Conservation (phyloP, 2,888 invertebrate genomes). For the Drosophila quasianomalipes region DNA sequence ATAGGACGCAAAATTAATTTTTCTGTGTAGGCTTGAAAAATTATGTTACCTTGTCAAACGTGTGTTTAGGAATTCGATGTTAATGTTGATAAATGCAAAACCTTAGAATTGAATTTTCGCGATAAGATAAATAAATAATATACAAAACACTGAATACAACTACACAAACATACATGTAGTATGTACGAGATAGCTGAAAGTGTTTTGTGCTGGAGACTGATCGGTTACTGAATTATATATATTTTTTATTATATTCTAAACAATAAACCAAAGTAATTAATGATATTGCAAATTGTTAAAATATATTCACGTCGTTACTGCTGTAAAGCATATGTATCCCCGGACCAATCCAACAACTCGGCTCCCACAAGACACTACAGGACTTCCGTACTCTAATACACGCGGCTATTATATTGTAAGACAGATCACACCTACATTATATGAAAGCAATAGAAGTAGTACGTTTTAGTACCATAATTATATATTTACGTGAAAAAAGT, state of each 20-base stretch:
- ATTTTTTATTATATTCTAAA: slow-evolving; percentile 2
- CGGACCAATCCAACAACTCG: slow-evolving; percentile 9
- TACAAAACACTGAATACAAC: slow-evolving; percentile 34
- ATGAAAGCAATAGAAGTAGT: slow-evolving; percentile 46
- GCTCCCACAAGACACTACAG: slow-evolving; percentile 31
- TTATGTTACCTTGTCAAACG: slow-evolving; percentile 6
- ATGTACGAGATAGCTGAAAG: slow-evolving; percentile 29
- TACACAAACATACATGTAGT: slow-evolving; percentile 17
- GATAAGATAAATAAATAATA: slow-evolving; percentile 51
- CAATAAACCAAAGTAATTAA: slow-evolving; percentile 21
- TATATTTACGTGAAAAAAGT: slow-evolving; percentile 31
- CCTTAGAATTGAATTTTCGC: slow-evolving; percentile 19
- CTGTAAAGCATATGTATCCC: slow-evolving; percentile 18
- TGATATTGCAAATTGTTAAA: slow-evolving; percentile 16
- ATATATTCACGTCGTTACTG: background rate
- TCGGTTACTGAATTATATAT: slow-evolving; percentile 43
- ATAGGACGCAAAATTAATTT: slow-evolving; percentile 19
- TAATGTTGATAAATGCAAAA: slow-evolving; percentile 39
- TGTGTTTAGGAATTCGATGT: slow-evolving; percentile 29
- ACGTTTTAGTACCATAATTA: slow-evolving; percentile 71
- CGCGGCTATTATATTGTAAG: slow-evolving; percentile 40
- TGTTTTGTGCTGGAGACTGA: slow-evolving; percentile 74
- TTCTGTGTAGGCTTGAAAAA: slow-evolving; percentile 16
- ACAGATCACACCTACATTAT: slow-evolving; percentile 10
- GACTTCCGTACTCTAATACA: slow-evolving; percentile 12